Evolutionary conservation across 1,140 invertebrate genomes (phyloP).

Genomic region (Calycopis cecrops): DNA sequence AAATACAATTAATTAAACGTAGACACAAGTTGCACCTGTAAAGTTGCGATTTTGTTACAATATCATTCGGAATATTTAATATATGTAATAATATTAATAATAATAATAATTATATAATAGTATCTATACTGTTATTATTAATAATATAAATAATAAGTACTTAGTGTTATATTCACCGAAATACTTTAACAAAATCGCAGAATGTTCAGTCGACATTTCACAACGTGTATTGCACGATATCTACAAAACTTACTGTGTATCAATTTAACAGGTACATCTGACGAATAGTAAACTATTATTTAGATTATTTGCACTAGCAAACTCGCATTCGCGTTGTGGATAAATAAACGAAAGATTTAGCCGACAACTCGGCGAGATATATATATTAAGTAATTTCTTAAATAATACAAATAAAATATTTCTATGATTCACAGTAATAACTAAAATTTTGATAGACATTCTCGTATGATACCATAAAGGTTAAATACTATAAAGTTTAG

Average conservation of each 20-base stretch:
- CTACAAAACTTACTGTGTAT: slow-evolving; percentile 32
- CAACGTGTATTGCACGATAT: slow-evolving; percentile 35
- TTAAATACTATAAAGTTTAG: no score
- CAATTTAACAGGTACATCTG: slow-evolving; percentile 38
- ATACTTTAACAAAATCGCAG: slow-evolving; percentile 10
- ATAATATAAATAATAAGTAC: no score
- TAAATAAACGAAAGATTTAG: no score
- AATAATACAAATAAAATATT: no score
- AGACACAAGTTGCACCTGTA: slow-evolving; percentile 23
- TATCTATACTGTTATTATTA: no score
- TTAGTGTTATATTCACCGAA: slow-evolving; percentile 10
- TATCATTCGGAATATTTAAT: neutral
- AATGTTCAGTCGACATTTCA: slow-evolving; percentile 2
- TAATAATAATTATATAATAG: no score
- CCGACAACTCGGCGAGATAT: no score
- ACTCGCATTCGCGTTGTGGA: neutral
- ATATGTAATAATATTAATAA: no score
- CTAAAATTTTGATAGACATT: no score
- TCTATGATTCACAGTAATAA: no score
- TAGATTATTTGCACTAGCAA: slow-evolving; percentile 12
- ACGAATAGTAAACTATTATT: slow-evolving; percentile 23
- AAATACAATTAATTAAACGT: slow-evolving; percentile 9
- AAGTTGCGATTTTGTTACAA: slow-evolving; percentile 7
- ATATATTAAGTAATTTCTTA: no score
- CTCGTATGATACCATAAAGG: no score